Conservation (phyloP, 2,888 invertebrate species). For the Podabrus alpinus region DNA sequence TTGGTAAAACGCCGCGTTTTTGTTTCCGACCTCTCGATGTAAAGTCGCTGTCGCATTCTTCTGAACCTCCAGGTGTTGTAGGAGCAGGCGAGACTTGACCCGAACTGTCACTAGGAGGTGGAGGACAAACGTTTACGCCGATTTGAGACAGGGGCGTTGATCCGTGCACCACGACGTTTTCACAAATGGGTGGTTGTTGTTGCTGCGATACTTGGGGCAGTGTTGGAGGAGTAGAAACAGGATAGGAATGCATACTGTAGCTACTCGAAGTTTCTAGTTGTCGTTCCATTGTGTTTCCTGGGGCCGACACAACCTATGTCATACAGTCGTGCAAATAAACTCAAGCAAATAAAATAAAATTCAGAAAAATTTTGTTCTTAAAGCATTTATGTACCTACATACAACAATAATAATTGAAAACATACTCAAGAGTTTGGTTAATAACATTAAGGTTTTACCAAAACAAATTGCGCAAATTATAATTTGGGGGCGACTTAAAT, state of each 20-base stretch:
- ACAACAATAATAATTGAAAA: neutral
- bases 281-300: constrained; percentile 39
- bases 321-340: constrained; percentile 14
- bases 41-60: constrained; percentile 61
- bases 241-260: constrained; percentile 46
- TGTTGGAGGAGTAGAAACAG: constrained; percentile 50
- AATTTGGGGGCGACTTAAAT: too few relatives aligned
- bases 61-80: constrained; percentile 63
- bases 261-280: constrained; percentile 48
- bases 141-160: constrained; percentile 88
- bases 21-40: constrained; percentile 62
- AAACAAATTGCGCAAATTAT: too few relatives aligned
- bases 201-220: constrained; percentile 37
- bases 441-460: too few relatives aligned
- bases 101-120: constrained; percentile 60
- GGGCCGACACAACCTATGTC: constrained; percentile 49
- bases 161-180: constrained; percentile 70
- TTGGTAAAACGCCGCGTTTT: constrained; percentile 90
- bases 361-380: neutral
- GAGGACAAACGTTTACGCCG: constrained; percentile 70
- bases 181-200: constrained; percentile 55
- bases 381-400: neutral
- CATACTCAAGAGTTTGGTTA: too few relatives aligned
- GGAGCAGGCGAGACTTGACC: constrained; percentile 65
- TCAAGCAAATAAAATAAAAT: neutral